These are phyloP conservation scores for Corythornis vintsioides DNA, from an alignment of 2,113 vertebrate genomes.

Conservation along the genomic window DNA sequence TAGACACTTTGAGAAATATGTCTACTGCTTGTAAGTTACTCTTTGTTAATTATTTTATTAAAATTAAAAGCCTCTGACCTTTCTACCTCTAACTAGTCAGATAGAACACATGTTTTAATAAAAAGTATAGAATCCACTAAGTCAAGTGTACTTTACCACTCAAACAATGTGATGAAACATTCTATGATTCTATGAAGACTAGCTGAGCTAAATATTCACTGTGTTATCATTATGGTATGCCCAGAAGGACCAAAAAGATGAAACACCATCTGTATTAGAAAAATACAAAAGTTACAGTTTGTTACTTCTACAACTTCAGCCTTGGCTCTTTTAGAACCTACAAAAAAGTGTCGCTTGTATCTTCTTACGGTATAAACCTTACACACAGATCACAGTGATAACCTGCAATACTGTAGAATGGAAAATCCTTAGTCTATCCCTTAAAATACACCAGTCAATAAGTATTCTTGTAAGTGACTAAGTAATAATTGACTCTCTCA, in stretches of 20 bases:
- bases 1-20: not conserved
- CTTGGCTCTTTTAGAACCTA: not conserved
- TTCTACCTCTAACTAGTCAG: not conserved
- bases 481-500: not conserved
- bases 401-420: not conserved
- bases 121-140: slow-evolving; percentile 12
- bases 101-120: slow-evolving; percentile 10
- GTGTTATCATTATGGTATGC: slow-evolving; percentile 7
- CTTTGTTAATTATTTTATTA: slow-evolving; percentile 51
- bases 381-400: not conserved
- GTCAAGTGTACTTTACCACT: slow-evolving; percentile 15
- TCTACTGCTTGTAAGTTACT: slow-evolving; percentile 27
- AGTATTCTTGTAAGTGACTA: not conserved
- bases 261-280: slow-evolving; percentile 26
- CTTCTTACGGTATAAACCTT: not conserved
- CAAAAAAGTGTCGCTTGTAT: not conserved
- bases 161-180: not conserved
- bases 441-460: not conserved
- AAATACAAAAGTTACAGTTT: not conserved
- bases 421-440: not conserved
- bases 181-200: not conserved
- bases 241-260: slow-evolving; percentile 19
- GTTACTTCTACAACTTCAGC: not conserved
- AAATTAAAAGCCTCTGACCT: slow-evolving; percentile 33
- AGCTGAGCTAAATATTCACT: slow-evolving; percentile 9